Conservation (phyloP, 2,113 vertebrate species). For the Martes martes region DNA sequence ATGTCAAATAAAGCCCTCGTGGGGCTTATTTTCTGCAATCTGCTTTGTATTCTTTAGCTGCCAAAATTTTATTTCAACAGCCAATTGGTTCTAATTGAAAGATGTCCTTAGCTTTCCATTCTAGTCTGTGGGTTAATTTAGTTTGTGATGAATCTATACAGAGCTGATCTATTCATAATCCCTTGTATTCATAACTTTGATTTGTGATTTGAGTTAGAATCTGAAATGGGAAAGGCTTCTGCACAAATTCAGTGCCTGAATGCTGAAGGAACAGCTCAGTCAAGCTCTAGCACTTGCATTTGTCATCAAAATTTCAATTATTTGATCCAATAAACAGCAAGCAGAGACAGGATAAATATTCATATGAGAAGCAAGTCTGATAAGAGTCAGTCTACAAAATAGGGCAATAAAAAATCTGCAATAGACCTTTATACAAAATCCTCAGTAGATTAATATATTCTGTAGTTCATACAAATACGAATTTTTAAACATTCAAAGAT, state of each 20-base stretch:
- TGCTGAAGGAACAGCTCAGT: neutral
- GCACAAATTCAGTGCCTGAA: neutral
- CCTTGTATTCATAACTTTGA: slow-evolving; percentile 52
- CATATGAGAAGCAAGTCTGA: slow-evolving; percentile 14
- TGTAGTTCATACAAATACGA: slow-evolving; percentile 8
- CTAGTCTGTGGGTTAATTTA: slow-evolving; percentile 39
- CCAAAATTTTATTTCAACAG: slow-evolving; percentile 48
- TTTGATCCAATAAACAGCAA: slow-evolving; percentile 43
- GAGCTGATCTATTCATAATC: slow-evolving; percentile 34
- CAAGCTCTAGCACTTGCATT: slow-evolving; percentile 28
- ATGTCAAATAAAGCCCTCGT: neutral
- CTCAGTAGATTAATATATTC: slow-evolving; percentile 19
- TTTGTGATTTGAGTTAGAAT: slow-evolving; percentile 51
- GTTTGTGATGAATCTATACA: slow-evolving; percentile 34
- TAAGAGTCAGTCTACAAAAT: slow-evolving; percentile 53
- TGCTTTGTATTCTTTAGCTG: neutral
- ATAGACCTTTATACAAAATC: neutral
- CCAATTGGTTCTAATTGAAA: slow-evolving; percentile 40
- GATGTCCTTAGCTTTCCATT: slow-evolving; percentile 4
- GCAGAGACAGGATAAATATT: slow-evolving; percentile 48
- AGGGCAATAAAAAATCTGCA: slow-evolving; percentile 30
- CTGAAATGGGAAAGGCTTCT: slow-evolving; percentile 22
- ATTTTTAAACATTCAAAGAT: neutral
- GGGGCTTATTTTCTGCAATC: slow-evolving; percentile 22
- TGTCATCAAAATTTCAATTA: slow-evolving; percentile 61